phyloP scores from a whole-genome alignment of 2,113 vertebrate species.

The Eulemur rufifrons region DNA sequence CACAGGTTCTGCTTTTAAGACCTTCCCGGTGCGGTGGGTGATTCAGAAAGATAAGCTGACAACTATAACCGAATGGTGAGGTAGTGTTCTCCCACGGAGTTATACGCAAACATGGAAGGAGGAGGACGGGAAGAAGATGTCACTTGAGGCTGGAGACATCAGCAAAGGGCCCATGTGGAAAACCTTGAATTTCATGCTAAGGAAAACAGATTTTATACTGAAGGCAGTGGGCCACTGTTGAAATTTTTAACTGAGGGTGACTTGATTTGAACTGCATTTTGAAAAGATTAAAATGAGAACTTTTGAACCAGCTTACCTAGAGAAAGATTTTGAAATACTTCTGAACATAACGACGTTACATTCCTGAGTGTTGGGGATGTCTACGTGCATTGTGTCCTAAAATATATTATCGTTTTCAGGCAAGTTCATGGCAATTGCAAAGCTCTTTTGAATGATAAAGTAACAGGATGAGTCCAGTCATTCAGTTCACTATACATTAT shows the following conservation, averaged over 20 bases:
- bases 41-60: background rate
- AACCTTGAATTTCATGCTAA: background rate
- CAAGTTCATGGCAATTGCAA: background rate
- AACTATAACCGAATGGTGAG: background rate
- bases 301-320: background rate
- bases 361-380: background rate
- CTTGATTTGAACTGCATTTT: background rate
- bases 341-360: background rate
- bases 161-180: background rate
- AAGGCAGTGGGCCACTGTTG: background rate
- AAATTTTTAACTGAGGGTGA: background rate
- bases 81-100: background rate
- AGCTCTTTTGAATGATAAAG: background rate
- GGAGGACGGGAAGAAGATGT: fast-evolving
- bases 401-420: background rate
- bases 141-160: background rate
- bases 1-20: background rate
- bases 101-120: fast-evolving
- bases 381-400: background rate
- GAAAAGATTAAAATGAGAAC: background rate
- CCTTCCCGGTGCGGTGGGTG: fast-evolving
- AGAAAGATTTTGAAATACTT: background rate
- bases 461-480: background rate
- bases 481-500: background rate
- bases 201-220: background rate